Evolutionary conservation across 2,888 invertebrate species (phyloP), one percentile per base, ranked within the genome.

Genomic region (Dryococelus australis): DNA sequence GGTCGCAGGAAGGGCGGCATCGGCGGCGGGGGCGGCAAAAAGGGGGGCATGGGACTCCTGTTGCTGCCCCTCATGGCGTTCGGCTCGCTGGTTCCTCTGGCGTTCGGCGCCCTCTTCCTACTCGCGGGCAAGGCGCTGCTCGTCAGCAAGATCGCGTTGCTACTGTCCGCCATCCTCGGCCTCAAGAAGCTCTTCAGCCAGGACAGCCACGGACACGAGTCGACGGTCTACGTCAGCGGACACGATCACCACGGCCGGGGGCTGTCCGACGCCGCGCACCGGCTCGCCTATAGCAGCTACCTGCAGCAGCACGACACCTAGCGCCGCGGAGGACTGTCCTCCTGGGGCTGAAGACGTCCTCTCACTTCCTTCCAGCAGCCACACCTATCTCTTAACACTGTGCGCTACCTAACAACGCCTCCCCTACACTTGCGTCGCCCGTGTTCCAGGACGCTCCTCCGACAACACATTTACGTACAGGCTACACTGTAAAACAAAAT

Each of bases 91-190:
- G 95, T 97, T 81, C 97, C 97, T 9, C 93, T 97, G 86, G 97
- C 97, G 4, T 95, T 97, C 88, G 97, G 97, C 88, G 97, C 97
- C 13, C 92, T 97, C 43, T 97, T 97, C 28, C 94, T 97, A 86
- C 92, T 97, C 87, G 97, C 97, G 83, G 97, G 97, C 90, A 97
- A 97, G 92, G 97, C 97, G 81, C 92, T 97, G 89, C 97, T 97
- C 90, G 96, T 97, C 85, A 97, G 97, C 89, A 97, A 97, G 91
- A 92, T 97, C 90, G 97, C 97, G 0, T 92, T 97, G 87, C 97
- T 97, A 0, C 93, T 97, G 86, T 97, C 97, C 88, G 96, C 87
- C 90, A 97, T 97, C 90, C 96, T 97, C 90, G 97, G 97, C 5
- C 93, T 97, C 92, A 97, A 97, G 94, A 97, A 97, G 91, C 94